These are phyloP conservation scores for Haliclystus octoradiatus DNA, from an alignment of 30 jellyfish, hydroid and myxozoan species.

Conservation along the genomic window DNA sequence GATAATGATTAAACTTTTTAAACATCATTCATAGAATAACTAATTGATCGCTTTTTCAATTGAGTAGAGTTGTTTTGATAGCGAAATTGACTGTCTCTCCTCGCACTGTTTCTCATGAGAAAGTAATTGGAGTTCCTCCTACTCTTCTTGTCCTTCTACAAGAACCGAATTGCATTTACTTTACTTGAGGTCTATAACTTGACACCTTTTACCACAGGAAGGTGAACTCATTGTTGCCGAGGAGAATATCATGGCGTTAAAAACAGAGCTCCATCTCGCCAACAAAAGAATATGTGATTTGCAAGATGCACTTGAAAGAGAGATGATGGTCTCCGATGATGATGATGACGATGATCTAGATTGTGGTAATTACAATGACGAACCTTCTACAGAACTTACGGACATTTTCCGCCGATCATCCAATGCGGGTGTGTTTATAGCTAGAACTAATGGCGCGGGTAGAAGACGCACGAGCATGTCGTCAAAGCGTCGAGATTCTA, in stretches of 20 bases:
- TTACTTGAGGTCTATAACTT: no score
- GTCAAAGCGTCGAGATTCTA: no score
- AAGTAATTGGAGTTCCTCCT: not conserved
- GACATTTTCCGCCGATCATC: no score
- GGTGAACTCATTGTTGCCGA: slow-evolving; percentile 52
- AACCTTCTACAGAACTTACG: no score
- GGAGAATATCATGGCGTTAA: slow-evolving; percentile 44
- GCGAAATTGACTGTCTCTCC: no score
- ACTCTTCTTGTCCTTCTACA: not conserved
- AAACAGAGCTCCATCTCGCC: slow-evolving; percentile 60
- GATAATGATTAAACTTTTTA: no score
- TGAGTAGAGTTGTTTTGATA: no score
- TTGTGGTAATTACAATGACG: slow-evolving; percentile 11
- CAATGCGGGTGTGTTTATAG: no score
- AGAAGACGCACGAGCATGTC: no score
- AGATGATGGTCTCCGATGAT: slow-evolving; percentile 58
- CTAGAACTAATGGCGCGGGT: no score
- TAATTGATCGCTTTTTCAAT: no score
- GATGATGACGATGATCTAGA: slow-evolving; percentile 30
- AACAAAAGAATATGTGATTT: slow-evolving; percentile 83
- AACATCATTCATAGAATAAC: no score
- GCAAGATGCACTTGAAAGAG: slow-evolving; percentile 87
- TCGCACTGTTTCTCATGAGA: slow-evolving; percentile 2
- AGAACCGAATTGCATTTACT: not conserved
- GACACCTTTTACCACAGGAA: slow-evolving; percentile 48